Conservation (phyloP, 1,140 invertebrate genomes). For the Piezodorus guildinii region DNA sequence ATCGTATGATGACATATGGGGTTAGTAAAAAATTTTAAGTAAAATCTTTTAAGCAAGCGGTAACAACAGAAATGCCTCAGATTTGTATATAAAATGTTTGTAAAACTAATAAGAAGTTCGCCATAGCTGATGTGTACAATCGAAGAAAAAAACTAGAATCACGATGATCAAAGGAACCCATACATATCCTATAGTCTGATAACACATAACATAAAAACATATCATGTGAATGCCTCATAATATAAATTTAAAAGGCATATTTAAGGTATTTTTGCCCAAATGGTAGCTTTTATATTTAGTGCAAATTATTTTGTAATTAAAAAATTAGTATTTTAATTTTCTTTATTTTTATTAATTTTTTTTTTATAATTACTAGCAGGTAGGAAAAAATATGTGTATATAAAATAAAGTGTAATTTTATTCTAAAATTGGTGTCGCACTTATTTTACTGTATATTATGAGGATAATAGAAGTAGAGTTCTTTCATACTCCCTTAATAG, state of each 20-base stretch:
- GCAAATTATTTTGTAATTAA: too few species aligned
- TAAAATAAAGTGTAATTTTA: conserved; percentile 10
- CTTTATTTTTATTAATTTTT: background rate
- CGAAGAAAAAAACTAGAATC: too few species aligned
- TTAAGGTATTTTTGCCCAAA: background rate
- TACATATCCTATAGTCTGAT: too few species aligned
- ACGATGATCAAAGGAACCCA: too few species aligned
- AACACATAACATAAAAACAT: background rate
- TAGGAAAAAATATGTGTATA: conserved; percentile 3
- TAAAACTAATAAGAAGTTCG: too few species aligned
- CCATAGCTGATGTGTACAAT: too few species aligned
- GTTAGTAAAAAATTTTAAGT: too few species aligned
- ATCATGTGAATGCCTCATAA: background rate
- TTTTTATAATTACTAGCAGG: background rate
- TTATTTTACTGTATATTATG: background rate
- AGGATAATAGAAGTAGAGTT: background rate
- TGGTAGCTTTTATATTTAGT: conserved; percentile 11
- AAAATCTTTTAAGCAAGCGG: too few species aligned
- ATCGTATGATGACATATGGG: too few species aligned
- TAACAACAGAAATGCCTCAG: too few species aligned
- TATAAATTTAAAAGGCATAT: background rate
- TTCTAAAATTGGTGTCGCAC: conserved; percentile 12
- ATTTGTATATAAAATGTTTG: too few species aligned
- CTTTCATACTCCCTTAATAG: conserved; percentile 1
- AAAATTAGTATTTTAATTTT: too few species aligned